These are phyloP conservation scores for Prionace glauca DNA, from an alignment of 2,797 vertebrate genomes.

Conservation along the genomic window DNA sequence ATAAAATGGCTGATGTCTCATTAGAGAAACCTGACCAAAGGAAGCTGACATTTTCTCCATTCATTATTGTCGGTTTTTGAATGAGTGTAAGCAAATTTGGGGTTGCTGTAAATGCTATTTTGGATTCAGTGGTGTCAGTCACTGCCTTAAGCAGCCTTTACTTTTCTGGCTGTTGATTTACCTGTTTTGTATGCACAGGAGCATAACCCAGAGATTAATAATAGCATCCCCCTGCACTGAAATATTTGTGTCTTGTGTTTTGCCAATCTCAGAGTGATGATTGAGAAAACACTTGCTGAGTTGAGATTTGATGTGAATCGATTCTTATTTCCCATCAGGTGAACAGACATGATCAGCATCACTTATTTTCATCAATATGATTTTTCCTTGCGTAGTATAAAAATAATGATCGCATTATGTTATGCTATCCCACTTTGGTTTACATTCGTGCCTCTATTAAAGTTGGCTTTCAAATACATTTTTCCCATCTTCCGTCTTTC, in stretches of 20 bases:
- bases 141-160: background rate
- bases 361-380: background rate
- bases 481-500: background rate
- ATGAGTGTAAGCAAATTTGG: background rate
- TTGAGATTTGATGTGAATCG: background rate
- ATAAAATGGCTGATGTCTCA: background rate
- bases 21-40: background rate
- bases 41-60: background rate
- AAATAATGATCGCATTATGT: background rate
- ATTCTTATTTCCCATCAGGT: background rate
- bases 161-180: background rate
- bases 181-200: background rate
- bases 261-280: background rate
- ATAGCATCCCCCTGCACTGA: background rate
- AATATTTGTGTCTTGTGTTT: background rate
- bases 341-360: background rate
- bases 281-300: background rate
- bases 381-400: background rate
- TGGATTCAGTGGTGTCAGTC: background rate
- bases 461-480: background rate
- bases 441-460: background rate
- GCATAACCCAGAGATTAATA: background rate
- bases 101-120: background rate
- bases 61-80: background rate
- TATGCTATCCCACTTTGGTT: background rate